Evolutionary conservation across 2,113 vertebrate genomes (phyloP), one percentile per base, ranked within the genome.

Genomic region (Nibea coibor): DNA sequence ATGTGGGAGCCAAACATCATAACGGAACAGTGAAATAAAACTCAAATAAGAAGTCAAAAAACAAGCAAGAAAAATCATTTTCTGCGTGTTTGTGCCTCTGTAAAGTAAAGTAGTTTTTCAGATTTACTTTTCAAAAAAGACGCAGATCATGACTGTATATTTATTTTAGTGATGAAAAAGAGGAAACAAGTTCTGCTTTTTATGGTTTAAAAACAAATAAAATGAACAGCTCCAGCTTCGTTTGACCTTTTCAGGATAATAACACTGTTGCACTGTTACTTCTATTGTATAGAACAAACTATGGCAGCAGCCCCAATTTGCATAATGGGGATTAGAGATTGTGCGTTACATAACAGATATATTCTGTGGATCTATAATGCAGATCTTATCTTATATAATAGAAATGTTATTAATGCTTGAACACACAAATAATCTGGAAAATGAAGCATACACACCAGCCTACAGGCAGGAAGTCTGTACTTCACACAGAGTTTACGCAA

Each of bases 361-460:
- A 63, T 11, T 20, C 19, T 17, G 39, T 10, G 50, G 28, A 22
- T 61, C 28, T 56, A 84, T 54, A 80, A 62, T 16, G 35, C 45
- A 78, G 68, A 78, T 91, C 51, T 82, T 63, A 50, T 64, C 78
- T 91, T 88, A 77, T 61, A 65, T 91, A 89, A 90, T 74, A 71
- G 39, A 85, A 75, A 81, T 65, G 16, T 74, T 47, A 80, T 65
- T 20, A 50, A 77, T 11, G 67, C 22, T 17, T 42, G 28, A 72
- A 62, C 19, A 57, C 14, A 17, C 16, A 39, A 35, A 57, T 56
- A 72, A 58, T n/a, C 19, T 5, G 5, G 26, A 17, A 51, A 39
- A 35, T 1, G 22, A 15, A 43, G 48, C 16, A 4, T n/a, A 20
- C 67, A 53, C 31, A 39, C 24, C 7, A 39, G 35, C 35, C 35